A percentile compares a stretch with the other conserved stretches of the same genome.
Evolutionary conservation across 2,888 invertebrate genomes (phyloP).

Genomic region (Siphlonurus alternatus): DNA sequence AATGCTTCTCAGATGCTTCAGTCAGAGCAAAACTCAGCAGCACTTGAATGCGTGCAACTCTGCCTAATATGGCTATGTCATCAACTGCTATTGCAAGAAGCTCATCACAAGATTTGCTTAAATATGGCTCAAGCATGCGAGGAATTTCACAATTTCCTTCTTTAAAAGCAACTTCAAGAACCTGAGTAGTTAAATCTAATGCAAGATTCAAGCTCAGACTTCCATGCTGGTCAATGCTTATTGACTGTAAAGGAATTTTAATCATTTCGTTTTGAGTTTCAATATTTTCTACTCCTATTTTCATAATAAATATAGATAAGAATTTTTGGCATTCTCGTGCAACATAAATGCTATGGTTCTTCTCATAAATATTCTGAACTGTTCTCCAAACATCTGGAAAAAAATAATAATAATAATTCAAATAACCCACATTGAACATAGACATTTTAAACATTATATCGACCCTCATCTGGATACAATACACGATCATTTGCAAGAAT

Average conservation of each 20-base stretch:
- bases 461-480: too few species aligned
- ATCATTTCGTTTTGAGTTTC: conserved; percentile 37
- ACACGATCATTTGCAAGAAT: too few species aligned
- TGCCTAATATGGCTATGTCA: neutral
- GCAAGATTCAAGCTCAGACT: neutral
- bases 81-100: neutral
- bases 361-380: conserved; percentile 41
- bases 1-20: neutral
- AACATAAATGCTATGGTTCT: conserved; percentile 53
- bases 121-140: neutral
- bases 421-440: too few species aligned
- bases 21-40: neutral
- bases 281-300: conserved; percentile 32
- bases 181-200: neutral
- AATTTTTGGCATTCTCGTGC: conserved; percentile 47
- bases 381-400: conserved; percentile 43
- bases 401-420: too few species aligned
- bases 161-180: neutral
- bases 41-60: neutral
- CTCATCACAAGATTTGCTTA: neutral
- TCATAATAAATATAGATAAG: conserved; percentile 38
- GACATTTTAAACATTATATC: too few species aligned
- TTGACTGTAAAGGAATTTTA: conserved; percentile 35
- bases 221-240: conserved; percentile 21
- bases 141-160: neutral